A percentile compares a stretch with the other conserved stretches of the same genome.
phyloP scores from a whole-genome alignment of 2,797 vertebrate genomes.

The Hydrolagus colliei region DNA sequence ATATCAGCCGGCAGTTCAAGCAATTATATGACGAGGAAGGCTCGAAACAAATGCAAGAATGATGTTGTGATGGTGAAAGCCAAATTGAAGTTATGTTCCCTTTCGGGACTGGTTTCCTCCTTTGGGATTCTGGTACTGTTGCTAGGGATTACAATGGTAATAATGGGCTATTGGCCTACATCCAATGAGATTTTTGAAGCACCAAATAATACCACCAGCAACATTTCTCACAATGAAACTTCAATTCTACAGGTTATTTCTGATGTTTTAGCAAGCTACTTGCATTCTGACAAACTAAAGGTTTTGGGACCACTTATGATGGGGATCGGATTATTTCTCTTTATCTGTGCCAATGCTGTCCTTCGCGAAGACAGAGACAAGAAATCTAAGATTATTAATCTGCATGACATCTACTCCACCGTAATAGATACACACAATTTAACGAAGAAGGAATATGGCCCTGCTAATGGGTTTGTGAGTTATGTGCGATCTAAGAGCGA shows the following conservation, averaged over 20 bases:
- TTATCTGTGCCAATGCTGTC: slow-evolving; percentile 94
- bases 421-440: slow-evolving; percentile 90
- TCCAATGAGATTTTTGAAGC: slow-evolving; percentile 44
- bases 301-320: slow-evolving; percentile 92
- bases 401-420: slow-evolving; percentile 92
- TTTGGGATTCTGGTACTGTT: slow-evolving; percentile 78
- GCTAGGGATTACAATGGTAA: slow-evolving; percentile 84
- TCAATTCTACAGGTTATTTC: slow-evolving; percentile 68
- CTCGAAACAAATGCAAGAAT: slow-evolving; percentile 84
- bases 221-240: slow-evolving; percentile 43
- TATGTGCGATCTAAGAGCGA: slow-evolving; percentile 69
- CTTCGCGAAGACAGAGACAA: slow-evolving; percentile 93
- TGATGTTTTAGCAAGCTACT: slow-evolving; percentile 71
- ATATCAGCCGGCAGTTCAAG: slow-evolving; percentile 91
- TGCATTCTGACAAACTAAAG: slow-evolving; percentile 93
- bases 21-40: slow-evolving; percentile 80
- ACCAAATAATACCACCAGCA: slow-evolving; percentile 26
- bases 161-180: slow-evolving; percentile 93
- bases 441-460: slow-evolving; percentile 71
- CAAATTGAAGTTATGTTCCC: slow-evolving; percentile 83
- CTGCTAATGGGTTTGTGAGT: slow-evolving; percentile 80
- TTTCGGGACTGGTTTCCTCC: slow-evolving; percentile 79
- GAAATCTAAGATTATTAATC: slow-evolving; percentile 94
- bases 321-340: slow-evolving; percentile 98
- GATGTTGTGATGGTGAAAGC: slow-evolving; percentile 94